Percentiles rank a stretch among this genome's conserved stretches.
Conservation (phyloP, 2,113 vertebrate species). For the Daboia siamensis region DNA sequence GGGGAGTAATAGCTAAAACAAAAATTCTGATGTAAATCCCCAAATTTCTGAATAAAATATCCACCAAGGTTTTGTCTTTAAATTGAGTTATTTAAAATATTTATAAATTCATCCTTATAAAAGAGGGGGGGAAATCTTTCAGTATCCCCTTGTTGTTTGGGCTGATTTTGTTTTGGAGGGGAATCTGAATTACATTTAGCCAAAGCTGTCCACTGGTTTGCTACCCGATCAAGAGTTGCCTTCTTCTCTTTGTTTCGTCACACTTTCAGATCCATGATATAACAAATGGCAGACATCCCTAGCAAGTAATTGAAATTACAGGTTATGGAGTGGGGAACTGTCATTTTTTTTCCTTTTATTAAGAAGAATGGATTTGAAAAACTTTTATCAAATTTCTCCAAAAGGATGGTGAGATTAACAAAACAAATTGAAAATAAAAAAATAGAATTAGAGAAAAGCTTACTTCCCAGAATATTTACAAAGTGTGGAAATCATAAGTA, state of each 20-base stretch:
- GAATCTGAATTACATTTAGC: background rate
- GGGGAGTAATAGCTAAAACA: background rate
- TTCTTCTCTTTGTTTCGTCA: background rate
- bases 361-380: background rate
- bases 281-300: background rate
- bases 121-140: background rate
- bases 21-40: background rate
- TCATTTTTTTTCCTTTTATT: background rate
- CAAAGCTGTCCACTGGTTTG: background rate
- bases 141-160: background rate
- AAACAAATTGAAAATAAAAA: background rate
- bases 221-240: background rate
- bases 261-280: background rate
- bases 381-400: background rate
- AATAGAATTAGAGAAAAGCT: background rate
- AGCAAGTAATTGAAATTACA: background rate
- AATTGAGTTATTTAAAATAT: background rate
- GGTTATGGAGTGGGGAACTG: background rate
- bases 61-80: background rate
- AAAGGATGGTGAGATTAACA: background rate
- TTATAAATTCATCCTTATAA: background rate
- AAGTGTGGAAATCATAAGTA: background rate
- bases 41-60: background rate
- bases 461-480: background rate
- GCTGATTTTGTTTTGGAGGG: background rate